Percentiles rank a stretch among this genome's conserved stretches.
Conservation (phyloP, 2,797 vertebrate genomes). For the Anolis apletophallus region DNA sequence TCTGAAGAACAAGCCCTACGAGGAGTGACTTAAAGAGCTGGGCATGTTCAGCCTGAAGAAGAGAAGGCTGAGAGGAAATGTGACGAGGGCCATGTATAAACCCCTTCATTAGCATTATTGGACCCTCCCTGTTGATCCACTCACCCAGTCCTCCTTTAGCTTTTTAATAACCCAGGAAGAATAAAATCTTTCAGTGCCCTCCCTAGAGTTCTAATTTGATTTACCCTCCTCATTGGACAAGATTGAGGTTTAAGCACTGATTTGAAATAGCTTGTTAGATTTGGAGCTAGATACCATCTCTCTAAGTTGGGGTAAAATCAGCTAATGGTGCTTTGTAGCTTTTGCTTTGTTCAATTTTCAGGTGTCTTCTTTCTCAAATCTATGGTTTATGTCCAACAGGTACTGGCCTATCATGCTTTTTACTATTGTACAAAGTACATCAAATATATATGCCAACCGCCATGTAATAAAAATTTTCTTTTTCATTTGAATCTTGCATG, state of each 20-base stretch:
- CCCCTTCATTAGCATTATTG: too few species aligned
- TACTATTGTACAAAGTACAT: constrained; percentile 25
- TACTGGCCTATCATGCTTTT: constrained; percentile 3
- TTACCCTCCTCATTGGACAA: neutral
- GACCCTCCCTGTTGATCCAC: too few species aligned
- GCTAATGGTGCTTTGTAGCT: neutral
- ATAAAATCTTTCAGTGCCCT: neutral
- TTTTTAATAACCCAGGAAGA: neutral
- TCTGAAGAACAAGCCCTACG: too few species aligned
- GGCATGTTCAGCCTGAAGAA: too few species aligned
- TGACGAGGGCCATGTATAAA: too few species aligned
- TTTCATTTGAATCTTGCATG: constrained; percentile 54
- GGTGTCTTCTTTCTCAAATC: constrained; percentile 1
- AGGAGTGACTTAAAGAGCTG: too few species aligned
- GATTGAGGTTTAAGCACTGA: neutral
- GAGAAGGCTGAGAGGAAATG: too few species aligned
- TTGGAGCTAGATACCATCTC: neutral
- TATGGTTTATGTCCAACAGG: neutral
- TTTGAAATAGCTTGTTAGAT: neutral
- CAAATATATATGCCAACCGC: neutral
- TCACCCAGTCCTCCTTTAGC: too few species aligned
- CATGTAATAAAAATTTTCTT: constrained; percentile 36
- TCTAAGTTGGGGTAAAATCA: neutral
- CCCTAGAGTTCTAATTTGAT: neutral
- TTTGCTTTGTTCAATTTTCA: neutral